Base-by-base conservation (phyloP, 2,888 invertebrate species). In the Machimus atricapillus region DNA sequence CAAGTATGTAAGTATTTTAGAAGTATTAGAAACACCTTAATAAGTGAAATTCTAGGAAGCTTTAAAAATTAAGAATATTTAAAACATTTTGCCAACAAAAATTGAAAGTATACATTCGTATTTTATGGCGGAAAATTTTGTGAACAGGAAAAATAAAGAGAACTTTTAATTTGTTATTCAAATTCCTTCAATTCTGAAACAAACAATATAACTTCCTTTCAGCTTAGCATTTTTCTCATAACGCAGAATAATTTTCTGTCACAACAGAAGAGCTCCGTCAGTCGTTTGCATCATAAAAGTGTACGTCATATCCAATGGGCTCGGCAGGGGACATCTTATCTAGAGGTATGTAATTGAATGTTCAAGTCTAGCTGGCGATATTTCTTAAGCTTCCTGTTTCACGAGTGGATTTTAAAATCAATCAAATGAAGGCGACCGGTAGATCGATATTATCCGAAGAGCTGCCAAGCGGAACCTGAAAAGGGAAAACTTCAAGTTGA, bases 361-460 rank as follows among this genome's bases (percentile, higher is more conserved):
- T 66, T 14, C 66, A 12, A 66, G 23, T 27, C 19, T 19, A 19
- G 66, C 66, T 23, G 23, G 23, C 27, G 58, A 37, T 66, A 82
- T 58, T 82, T 73, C 46, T 27, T 73, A 74, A 85, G 85, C 74
- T 46, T 74, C 74, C n/a, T 40, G 73, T 74, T 85, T 43, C 85
- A 85, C 40, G 85, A 85, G 74, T 73, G 46, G 46, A 85, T 85
- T 85, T 85, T 85, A 85, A 85, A 85, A 85, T 85, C 85, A 74
- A 85, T 85, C 85, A 85, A 73, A 85, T 19, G 1, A 74, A 23
- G 40, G 43, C 40, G n/a, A n/a, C 34, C 73, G 27, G 73, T 27
- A 73, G 66, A 83, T 83, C 83, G 73, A 83, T 83, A 85, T 12
- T 52, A 27, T n/a, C 85, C 85, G 74, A 74, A 31, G 58, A 74